Evolutionary conservation across 2,888 invertebrate species (phyloP), one percentile per base, ranked within the genome.

Genomic region (Glyphotaelius pellucidus): DNA sequence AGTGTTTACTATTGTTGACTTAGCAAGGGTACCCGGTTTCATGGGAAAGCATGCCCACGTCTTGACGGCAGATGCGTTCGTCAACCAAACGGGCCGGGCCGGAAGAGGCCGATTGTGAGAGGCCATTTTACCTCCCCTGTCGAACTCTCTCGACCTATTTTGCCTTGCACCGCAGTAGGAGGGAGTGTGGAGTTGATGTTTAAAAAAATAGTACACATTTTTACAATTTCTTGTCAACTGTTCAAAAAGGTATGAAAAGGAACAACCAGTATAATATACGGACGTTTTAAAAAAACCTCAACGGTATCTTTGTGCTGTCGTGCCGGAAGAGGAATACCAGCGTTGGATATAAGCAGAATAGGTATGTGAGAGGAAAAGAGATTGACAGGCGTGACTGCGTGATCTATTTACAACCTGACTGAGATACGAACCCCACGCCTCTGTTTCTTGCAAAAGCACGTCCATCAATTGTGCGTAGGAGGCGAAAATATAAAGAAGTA

Each of bases 391-490:
- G 92, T 92, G 92, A 80, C 84, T 91, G 90, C 67, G 84, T 90
- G 90, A 90, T 92, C 92, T 92, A 92, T 92, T 92, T 92, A 85
- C 83, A 83, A 89, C 88, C 90, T 90, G 92, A 90, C 90, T 92
- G 80, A 92, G 85, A 90, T 90, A 38, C 19, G 79, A 79, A 89
- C 88, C 90, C 92, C 92, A 92, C 92, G 87, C 91, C 31, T 31
- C 25, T 79, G 42, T 35, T 38, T 89, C 86, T 92, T 79, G 80
- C 81, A 88, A 92, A 89, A 80, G 25, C 67, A 32, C 88, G 88
- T 47, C 32, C 67, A 67, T 88, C 83, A 89, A 35, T 90, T 35
- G 38, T 52, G 86, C 35, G 92, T 90, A 81, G 92, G 90, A 80
- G 89, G 80, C 52, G 15, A 30, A 32, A 84, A 35, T 11, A 35